Evolutionary conservation across 2,113 vertebrate genomes (phyloP), one percentile per base, ranked within the genome.

Genomic region (Lampris megalopsis): DNA sequence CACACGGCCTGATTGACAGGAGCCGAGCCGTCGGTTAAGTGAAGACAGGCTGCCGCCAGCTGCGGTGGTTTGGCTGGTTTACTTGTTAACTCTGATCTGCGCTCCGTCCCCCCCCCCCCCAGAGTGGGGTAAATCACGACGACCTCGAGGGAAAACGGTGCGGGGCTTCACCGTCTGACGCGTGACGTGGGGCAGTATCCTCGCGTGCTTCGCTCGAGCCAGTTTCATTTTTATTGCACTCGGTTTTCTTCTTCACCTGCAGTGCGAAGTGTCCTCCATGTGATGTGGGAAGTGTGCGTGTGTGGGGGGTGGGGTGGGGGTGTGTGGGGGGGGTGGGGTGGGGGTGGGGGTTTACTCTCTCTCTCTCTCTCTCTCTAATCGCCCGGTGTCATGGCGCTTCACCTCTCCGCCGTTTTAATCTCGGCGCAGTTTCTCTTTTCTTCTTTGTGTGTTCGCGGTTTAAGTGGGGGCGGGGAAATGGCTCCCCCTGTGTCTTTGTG

Each of bases 391-490:
- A 85, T 90, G 84, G 82, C 87, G 89, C 60, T 90, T 93, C 85
- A 88, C 89, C 90, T 88, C 89, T 89, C 91, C 80, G 84, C 90
- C 57, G 71, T 88, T 92, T 88, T 81, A 89, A 88, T 85, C 89
- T 87, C 50, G 36, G 52, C 11, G 42, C 67, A 68, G 62, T 60
- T 81, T 82, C 60, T 49, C 52, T 37, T 67, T 24, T 24, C 24
- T 24, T 24, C 24, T 24, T 81, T 68, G 81, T 76, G 68, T 82
- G 82, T 75, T 10, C 66, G 82, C 82, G 82, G 81, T 90, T 91
- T 87, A 89, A 93, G 92, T 89, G 87, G 79, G 89, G 93, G 91
- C 92, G 92, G 89, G 92, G 93, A 93, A 94, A 93, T 90, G 90
- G 90, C 89, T 86, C 91, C 90, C 90, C 83, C 83, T 79, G 89